Conservation (phyloP, 1,140 invertebrate genomes). For the Chironomus tepperi region DNA sequence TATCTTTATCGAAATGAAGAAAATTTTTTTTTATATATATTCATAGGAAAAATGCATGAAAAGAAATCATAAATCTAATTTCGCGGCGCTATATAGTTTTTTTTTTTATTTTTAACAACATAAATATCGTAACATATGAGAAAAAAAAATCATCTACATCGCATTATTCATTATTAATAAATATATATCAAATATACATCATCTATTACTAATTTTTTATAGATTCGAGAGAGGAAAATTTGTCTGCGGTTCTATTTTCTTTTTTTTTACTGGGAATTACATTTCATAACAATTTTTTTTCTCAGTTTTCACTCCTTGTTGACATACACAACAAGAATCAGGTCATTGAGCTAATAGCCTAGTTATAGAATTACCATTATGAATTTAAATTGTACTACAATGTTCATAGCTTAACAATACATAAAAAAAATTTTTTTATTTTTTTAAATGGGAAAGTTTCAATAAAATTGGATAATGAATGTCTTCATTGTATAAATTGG, state of each 20-base stretch:
- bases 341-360: neutral
- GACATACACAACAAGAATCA: neutral
- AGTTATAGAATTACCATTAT: too few relatives aligned
- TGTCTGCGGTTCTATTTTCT: too few relatives aligned
- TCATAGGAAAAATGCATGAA: neutral
- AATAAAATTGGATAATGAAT: slow-evolving; percentile 59
- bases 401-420: neutral
- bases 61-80: slow-evolving; percentile 5
- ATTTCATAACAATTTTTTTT: too few relatives aligned
- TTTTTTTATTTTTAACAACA: slow-evolving; percentile 6
- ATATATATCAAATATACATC: too few relatives aligned
- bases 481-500: slow-evolving; percentile 54
- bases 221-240: too few relatives aligned
- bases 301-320: neutral
- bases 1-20: neutral
- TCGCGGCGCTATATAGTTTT: neutral
- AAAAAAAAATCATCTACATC: neutral
- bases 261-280: too few relatives aligned
- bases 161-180: neutral
- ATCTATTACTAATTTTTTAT: too few relatives aligned
- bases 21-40: neutral
- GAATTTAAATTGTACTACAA: too few relatives aligned
- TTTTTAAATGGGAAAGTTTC: slow-evolving; percentile 43
- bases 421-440: neutral
- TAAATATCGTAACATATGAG: slow-evolving; percentile 14